Evolutionary conservation across 2,888 invertebrate genomes (phyloP).

Genomic region (Anodontia alba): DNA sequence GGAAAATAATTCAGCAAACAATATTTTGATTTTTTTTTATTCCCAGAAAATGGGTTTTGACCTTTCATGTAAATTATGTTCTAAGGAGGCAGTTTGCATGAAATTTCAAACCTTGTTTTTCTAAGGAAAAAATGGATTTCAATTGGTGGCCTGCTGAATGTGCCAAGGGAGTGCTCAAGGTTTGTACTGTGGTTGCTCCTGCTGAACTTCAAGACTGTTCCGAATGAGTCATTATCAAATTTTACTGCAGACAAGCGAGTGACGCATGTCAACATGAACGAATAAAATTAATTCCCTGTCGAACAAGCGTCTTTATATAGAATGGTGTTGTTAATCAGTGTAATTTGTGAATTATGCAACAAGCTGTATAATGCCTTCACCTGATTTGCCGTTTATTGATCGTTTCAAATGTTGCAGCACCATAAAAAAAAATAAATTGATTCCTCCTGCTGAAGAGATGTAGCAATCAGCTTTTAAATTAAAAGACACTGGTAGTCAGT

Average conservation of each 20-base stretch:
- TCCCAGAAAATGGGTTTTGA: too few species aligned
- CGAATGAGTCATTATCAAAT: constrained; percentile 16
- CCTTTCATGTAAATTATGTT: too few species aligned
- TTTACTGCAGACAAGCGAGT: background rate
- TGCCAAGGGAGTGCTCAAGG: too few species aligned
- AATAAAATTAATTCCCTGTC: background rate
- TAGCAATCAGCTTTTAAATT: constrained; percentile 16
- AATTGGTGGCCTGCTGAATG: too few species aligned
- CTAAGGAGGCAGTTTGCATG: too few species aligned
- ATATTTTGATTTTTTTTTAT: too few species aligned
- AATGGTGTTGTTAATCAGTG: constrained; percentile 3
- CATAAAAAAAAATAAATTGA: background rate
- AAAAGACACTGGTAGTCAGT: background rate
- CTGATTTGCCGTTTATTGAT: background rate
- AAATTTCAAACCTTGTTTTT: too few species aligned
- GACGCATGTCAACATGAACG: constrained; percentile 16
- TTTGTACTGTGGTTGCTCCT: too few species aligned
- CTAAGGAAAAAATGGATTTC: too few species aligned
- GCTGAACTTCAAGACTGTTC: too few species aligned
- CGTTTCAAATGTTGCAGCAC: background rate
- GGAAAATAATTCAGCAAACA: too few species aligned
- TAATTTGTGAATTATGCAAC: constrained; percentile 7
- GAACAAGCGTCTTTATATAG: constrained; percentile 4
- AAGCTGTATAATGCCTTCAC: background rate
- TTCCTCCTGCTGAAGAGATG: background rate